These are phyloP conservation scores for Rhyacophila evoluta DNA, from an alignment of 2,888 invertebrate species.

Conservation along the genomic window DNA sequence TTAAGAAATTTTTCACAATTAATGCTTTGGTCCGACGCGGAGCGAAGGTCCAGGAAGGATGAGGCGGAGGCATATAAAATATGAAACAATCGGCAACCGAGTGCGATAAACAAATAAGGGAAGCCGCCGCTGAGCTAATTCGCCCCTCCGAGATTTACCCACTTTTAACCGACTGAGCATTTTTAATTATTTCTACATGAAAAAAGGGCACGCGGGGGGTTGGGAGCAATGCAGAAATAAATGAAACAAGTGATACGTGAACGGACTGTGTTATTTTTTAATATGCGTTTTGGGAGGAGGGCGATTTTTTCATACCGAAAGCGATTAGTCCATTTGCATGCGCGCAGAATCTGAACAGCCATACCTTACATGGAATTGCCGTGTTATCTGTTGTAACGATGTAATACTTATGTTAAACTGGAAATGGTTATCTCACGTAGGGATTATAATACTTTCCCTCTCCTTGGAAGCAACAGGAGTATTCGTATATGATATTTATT, in stretches of 20 bases:
- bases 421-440: neutral
- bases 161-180: slow-evolving; percentile 13
- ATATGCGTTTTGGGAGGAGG: slow-evolving; percentile 12
- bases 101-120: slow-evolving; percentile 11
- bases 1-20: neutral
- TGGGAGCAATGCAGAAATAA: neutral
- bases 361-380: neutral
- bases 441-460: no score
- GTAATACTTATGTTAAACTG: neutral
- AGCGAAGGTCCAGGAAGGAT: neutral
- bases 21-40: neutral
- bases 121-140: slow-evolving; percentile 13
- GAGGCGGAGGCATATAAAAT: neutral
- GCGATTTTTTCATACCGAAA: neutral
- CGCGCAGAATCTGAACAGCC: neutral
- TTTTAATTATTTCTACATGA: slow-evolving; percentile 14
- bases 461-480: no score
- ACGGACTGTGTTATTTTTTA: slow-evolving; percentile 18
- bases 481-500: no score
- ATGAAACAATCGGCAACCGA: neutral
- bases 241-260: slow-evolving; percentile 22
- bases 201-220: neutral
- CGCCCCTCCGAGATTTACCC: slow-evolving; percentile 1
- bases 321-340: slow-evolving; percentile 22
- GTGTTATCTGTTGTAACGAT: neutral